Base-by-base conservation (phyloP, 2,888 invertebrate genomes). In the Brachyopa scutellaris region DNA sequence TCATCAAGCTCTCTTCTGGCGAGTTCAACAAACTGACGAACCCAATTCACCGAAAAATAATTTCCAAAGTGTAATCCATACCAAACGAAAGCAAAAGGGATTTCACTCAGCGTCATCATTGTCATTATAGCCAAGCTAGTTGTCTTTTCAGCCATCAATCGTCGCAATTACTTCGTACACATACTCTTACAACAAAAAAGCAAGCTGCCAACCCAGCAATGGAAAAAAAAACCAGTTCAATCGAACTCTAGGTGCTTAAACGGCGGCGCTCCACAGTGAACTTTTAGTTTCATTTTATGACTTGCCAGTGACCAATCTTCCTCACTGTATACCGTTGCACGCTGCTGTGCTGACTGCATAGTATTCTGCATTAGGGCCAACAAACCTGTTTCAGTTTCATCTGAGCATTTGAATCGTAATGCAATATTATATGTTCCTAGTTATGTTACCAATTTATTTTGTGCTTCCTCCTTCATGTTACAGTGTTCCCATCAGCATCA, bases 61-160 rank as follows among this genome's bases (percentile, higher is more conserved):
- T 23, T 61, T 49, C 40, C 15, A 53, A 40, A 61, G 7, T 51
- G 53, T 45, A 49, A 53, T 49, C 29, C 11, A 64, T 31, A 11
- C 61, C 19, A 51, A 49, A 73, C 31, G 73, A 67, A 73, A 72
- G 66, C 73, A 79, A 73, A 73, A 79, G 78, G 73, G 78, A 73
- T 66, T 73, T 79, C 61, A 73, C 59, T 45, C 9, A 49, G 29
- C 40, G 11, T 15, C 45, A 23, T 23, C 61, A 13, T 57, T 38
- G 21, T 45, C 51, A 53, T 53, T 53, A 5, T 26, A 77, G 31
- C 45, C 38, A 61, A 55, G n/a, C 69, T 21, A 59, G 51, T 45
- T 36, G 8, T 9, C n/a, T 1, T n/a, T n/a, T n/a, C 23, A n/a
- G 1, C 19, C 40, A 7, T 17, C 17, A 21, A 9, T 40, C 7